phyloP scores from a whole-genome alignment of 2,113 vertebrate species.

The Callithrix jacchus region DNA sequence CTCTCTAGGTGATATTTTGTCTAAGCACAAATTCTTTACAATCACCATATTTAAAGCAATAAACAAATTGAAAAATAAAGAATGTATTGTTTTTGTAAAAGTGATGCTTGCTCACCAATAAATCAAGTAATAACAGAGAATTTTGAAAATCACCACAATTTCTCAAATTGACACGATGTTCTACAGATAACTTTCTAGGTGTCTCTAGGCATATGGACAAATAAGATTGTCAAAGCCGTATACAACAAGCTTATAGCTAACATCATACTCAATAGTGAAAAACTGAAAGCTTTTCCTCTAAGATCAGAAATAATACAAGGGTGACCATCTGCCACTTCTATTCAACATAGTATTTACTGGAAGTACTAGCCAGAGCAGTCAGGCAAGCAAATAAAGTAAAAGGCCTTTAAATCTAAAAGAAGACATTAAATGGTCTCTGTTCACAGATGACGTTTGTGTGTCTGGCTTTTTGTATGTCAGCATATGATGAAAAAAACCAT shows the following conservation, averaged over 20 bases:
- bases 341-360: not conserved
- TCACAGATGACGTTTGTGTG: not conserved
- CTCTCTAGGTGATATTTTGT: not conserved
- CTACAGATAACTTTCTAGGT: not conserved
- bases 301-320: not conserved
- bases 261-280: not conserved
- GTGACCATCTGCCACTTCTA: not conserved
- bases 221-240: not conserved
- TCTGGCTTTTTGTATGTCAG: not conserved
- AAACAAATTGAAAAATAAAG: conserved; percentile 5
- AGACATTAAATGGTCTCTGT: not conserved
- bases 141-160: not conserved
- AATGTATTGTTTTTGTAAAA: not conserved
- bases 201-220: not conserved
- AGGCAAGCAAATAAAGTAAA: not conserved
- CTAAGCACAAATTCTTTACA: conserved; percentile 13
- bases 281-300: not conserved
- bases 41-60: not conserved
- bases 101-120: not conserved
- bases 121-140: not conserved
- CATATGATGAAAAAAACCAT: not conserved
- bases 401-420: not conserved
- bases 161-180: not conserved
- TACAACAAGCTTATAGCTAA: not conserved
- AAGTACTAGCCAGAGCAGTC: not conserved